A percentile compares a stretch with the other conserved stretches of the same genome.
Evolutionary conservation across 2,888 invertebrate genomes (phyloP).

Genomic region (Lymantria dispar): DNA sequence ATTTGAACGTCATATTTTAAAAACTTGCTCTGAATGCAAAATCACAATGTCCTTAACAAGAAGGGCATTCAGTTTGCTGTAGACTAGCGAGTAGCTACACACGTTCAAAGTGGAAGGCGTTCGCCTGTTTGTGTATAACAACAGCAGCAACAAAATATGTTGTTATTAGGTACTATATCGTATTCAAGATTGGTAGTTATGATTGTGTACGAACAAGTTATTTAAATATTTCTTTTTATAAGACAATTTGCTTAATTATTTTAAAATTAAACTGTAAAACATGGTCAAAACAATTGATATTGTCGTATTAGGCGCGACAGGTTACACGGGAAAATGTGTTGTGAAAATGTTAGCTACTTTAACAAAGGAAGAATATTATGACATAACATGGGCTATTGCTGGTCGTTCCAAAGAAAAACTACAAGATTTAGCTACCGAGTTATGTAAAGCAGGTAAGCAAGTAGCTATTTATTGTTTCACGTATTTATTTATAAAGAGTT

Average conservation of each 20-base stretch:
- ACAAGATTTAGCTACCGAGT: constrained; percentile 13
- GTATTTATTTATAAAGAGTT: no score
- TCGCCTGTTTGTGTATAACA: no score
- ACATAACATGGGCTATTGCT: constrained; percentile 43
- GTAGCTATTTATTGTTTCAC: no score
- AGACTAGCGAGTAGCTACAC: no score
- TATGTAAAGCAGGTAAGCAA: constrained; percentile 19
- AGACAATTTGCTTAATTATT: neutral
- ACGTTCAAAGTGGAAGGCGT: no score
- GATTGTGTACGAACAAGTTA: neutral
- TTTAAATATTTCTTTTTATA: neutral
- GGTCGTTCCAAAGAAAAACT: constrained; percentile 47
- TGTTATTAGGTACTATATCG: no score
- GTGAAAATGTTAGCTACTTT: constrained; percentile 32
- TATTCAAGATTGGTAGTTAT: no score
- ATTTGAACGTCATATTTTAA: no score
- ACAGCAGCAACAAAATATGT: no score
- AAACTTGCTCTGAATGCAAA: no score
- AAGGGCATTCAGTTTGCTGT: no score
- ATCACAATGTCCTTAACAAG: no score
- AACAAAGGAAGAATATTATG: constrained; percentile 26
- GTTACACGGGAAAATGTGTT: constrained; percentile 42
- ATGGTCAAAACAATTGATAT: constrained; percentile 34
- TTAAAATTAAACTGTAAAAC: neutral
- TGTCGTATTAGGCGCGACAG: constrained; percentile 46